A percentile compares a stretch with the other conserved stretches of the same genome.
Evolutionary conservation across 1,140 invertebrate genomes (phyloP).

Genomic region (Harlomillsia oculata): DNA sequence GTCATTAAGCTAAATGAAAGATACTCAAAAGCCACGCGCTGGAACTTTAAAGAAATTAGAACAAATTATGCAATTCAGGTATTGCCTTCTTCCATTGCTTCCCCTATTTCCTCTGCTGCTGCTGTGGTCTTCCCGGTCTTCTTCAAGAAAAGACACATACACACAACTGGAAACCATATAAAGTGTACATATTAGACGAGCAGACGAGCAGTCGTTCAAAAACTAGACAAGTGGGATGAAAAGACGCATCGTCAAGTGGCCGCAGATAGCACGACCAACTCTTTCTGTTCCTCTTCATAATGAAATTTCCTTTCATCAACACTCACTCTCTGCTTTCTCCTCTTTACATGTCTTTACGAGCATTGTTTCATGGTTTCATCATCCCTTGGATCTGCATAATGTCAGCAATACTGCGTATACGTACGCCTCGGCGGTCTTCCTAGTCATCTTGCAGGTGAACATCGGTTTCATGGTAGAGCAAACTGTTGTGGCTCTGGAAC

Average conservation of each 20-base stretch:
- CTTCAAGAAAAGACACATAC: too few species aligned
- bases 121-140: too few species aligned
- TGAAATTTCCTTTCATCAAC: constrained; percentile 35
- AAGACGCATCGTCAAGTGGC: too few species aligned
- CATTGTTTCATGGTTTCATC: constrained; percentile 33
- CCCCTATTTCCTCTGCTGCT: constrained; percentile 6
- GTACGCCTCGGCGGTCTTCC: too few species aligned
- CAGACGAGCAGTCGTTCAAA: too few species aligned
- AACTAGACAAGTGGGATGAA: too few species aligned
- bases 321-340: constrained; percentile 21
- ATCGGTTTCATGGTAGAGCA: too few species aligned
- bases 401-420: constrained; percentile 17
- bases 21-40: constrained; percentile 30
- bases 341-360: constrained; percentile 30
- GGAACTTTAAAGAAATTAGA: constrained; percentile 36
- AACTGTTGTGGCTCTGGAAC: too few species aligned
- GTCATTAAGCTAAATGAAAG: constrained; percentile 36
- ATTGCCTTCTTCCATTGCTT: constrained; percentile 31
- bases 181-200: too few species aligned
- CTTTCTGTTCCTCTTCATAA: constrained; percentile 15
- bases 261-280: too few species aligned
- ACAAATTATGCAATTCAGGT: constrained; percentile 37
- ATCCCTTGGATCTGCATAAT: constrained; percentile 29
- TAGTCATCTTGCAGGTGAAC: too few species aligned
- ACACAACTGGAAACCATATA: too few species aligned